A percentile compares a stretch with the other conserved stretches of the same genome.
phyloP scores from a whole-genome alignment of 2,888 invertebrate species.

The Arctia plantaginis region DNA sequence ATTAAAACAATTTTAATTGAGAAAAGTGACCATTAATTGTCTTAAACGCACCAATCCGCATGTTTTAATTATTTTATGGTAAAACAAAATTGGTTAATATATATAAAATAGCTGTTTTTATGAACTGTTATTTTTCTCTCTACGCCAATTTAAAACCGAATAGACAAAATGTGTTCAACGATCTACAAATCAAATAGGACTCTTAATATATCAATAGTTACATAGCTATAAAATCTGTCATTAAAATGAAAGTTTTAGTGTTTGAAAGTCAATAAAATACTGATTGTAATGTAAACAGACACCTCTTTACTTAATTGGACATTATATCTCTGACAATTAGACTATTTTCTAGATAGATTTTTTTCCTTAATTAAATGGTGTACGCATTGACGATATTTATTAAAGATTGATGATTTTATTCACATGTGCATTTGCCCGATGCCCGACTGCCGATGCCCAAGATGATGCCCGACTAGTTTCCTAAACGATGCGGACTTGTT shows the following conservation, averaged over 20 bases:
- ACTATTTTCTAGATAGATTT: no score
- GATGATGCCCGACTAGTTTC: no score
- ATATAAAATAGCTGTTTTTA: conserved; percentile 40
- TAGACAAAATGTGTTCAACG: conserved; percentile 12
- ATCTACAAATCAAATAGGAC: neutral
- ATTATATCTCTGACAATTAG: neutral
- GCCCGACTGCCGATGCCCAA: no score
- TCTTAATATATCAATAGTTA: neutral
- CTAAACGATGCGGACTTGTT: no score
- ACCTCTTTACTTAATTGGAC: neutral
- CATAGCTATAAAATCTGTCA: neutral
- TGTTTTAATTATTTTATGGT: conserved; percentile 54
- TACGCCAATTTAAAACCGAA: conserved; percentile 28
- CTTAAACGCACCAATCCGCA: conserved; percentile 45
- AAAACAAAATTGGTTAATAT: conserved; percentile 50
- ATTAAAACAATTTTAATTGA: conserved; percentile 52
- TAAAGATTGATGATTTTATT: no score
- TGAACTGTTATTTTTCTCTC: conserved; percentile 42
- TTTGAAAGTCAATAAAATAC: neutral
- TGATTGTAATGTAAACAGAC: neutral
- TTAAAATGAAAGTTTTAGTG: neutral
- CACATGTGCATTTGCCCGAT: no score
- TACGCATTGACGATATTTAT: no score
- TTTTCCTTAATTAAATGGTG: no score
- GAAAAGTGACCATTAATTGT: conserved; percentile 54